phyloP scores from a whole-genome alignment of 2,888 invertebrate genomes.

The Tipula unca region DNA sequence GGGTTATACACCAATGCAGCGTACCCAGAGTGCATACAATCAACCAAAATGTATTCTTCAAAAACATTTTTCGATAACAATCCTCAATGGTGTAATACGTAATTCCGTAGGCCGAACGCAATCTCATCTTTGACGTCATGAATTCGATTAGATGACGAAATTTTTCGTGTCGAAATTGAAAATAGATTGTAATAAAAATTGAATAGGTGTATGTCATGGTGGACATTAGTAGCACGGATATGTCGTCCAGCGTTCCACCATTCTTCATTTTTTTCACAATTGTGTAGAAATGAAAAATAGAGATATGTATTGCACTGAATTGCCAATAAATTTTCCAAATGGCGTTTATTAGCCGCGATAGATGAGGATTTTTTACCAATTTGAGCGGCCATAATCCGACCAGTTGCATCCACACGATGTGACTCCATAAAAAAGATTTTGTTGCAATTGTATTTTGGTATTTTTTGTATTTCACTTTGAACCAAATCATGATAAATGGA shows the following conservation, averaged over 20 bases:
- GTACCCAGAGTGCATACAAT: constrained; percentile 31
- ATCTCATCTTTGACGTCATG: constrained; percentile 41
- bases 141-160: constrained; percentile 37
- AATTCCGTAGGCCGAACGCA: constrained; percentile 40
- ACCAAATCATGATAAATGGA: background rate
- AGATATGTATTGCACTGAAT: constrained; percentile 20
- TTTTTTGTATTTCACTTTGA: background rate
- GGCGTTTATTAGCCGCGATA: background rate
- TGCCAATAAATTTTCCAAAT: constrained; percentile 8
- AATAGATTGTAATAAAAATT: constrained; percentile 30
- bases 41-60: constrained; percentile 30
- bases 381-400: background rate
- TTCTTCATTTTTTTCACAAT: constrained; percentile 15
- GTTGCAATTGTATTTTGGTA: background rate
- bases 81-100: constrained; percentile 32
- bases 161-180: constrained; percentile 35
- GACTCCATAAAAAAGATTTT: background rate
- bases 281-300: constrained; percentile 20
- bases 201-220: constrained; percentile 23
- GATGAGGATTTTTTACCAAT: background rate
- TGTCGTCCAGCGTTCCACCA: constrained; percentile 22
- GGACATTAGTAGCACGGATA: constrained; percentile 22
- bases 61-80: constrained; percentile 27
- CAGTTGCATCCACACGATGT: background rate
- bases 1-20: constrained; percentile 31